Percentiles rank a stretch among this genome's conserved stretches.
Conservation (phyloP, 2,113 vertebrate species). For the Sporophila hypoxantha region DNA sequence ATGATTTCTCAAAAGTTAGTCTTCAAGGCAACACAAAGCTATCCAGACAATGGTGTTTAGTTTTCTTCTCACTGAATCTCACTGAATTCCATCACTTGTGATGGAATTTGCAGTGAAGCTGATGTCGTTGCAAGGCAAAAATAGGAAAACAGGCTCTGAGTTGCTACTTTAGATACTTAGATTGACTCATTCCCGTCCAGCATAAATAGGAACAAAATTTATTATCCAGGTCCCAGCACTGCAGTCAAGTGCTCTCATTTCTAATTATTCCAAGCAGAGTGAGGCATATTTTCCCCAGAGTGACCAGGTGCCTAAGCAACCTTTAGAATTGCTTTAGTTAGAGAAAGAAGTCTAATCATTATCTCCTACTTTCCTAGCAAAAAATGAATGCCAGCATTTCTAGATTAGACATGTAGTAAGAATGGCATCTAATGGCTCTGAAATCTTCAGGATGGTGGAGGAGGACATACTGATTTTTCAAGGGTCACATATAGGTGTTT, state of each 20-base stretch:
- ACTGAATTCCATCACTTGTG: neutral
- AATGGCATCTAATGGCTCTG: constrained; percentile 4
- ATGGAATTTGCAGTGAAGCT: neutral
- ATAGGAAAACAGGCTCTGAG: neutral
- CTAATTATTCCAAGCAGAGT: neutral
- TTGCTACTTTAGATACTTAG: neutral
- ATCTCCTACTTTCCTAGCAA: neutral
- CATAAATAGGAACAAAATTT: neutral
- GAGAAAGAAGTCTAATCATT: neutral
- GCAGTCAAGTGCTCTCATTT: neutral
- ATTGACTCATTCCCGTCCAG: neutral
- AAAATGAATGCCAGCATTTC: neutral
- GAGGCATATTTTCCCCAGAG: neutral
- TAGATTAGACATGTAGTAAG: neutral
- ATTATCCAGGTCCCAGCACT: neutral
- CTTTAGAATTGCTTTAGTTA: neutral
- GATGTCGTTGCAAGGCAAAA: neutral
- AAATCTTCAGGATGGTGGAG: neutral
- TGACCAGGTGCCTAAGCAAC: neutral
- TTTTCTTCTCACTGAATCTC: neutral
- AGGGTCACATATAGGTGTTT: neutral
- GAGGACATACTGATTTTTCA: neutral
- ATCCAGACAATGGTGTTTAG: neutral
- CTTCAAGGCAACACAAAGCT: neutral
- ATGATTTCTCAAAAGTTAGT: neutral